Evolutionary conservation across 1,140 invertebrate genomes (phyloP).

Genomic region (Diploscapter pachys): DNA sequence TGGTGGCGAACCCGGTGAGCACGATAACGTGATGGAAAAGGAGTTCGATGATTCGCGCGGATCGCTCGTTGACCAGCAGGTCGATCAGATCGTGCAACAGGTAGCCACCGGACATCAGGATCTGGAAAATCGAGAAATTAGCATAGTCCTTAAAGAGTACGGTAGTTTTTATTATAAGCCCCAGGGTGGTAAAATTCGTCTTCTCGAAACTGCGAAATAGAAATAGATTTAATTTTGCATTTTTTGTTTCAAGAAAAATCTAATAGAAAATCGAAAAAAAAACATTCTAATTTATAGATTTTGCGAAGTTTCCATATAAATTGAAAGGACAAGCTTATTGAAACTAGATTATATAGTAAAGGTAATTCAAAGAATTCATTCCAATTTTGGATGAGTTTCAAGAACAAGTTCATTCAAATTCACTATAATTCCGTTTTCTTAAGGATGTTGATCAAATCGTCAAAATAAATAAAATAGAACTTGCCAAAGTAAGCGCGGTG

Average conservation of each 20-base stretch:
- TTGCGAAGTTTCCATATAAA: neutral
- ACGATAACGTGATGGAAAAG: constrained; percentile 58
- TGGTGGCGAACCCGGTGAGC: constrained; percentile 44
- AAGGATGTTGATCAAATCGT: neutral
- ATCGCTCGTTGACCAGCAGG: constrained; percentile 54
- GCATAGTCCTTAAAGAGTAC: too few relatives aligned
- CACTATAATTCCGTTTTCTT: neutral
- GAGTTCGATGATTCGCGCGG: constrained; percentile 52
- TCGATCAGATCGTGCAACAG: constrained; percentile 55
- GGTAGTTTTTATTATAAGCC: neutral
- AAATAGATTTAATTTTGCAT: too few relatives aligned
- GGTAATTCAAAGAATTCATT: too few relatives aligned
- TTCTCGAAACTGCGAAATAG: too few relatives aligned
- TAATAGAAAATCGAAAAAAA: neutral
- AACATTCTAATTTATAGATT: neutral
- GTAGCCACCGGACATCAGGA: constrained; percentile 54
- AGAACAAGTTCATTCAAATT: neutral
- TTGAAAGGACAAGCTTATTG: too few relatives aligned
- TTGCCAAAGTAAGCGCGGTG: constrained; percentile 25
- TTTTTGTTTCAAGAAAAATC: too few relatives aligned
- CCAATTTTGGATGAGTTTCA: too few relatives aligned
- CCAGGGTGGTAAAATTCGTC: too few relatives aligned
- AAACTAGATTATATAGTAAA: too few relatives aligned
- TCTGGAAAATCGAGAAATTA: constrained; percentile 26
- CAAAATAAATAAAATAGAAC: constrained; percentile 2